These are phyloP conservation scores for Formica aserva DNA, from an alignment of 2,888 invertebrate genomes.

Conservation along the genomic window DNA sequence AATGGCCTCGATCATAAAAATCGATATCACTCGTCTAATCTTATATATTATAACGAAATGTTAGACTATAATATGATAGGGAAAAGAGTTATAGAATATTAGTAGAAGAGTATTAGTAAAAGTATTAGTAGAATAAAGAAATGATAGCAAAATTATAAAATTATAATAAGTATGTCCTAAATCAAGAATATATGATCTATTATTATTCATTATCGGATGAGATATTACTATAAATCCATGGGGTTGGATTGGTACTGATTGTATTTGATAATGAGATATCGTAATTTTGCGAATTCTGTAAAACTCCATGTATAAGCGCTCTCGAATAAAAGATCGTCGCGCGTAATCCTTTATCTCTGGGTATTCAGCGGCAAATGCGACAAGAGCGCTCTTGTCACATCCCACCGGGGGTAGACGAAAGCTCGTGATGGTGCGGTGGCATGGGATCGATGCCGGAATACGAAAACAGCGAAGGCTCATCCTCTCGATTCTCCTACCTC, in stretches of 20 bases:
- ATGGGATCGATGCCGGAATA: slow-evolving; percentile 74
- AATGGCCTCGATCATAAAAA: slow-evolving; percentile 46
- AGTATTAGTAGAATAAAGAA: not conserved
- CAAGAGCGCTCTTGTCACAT: slow-evolving; percentile 56
- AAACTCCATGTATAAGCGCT: slow-evolving; percentile 40
- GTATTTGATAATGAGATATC: slow-evolving; percentile 12
- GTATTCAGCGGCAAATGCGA: slow-evolving; percentile 43
- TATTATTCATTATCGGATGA: not conserved
- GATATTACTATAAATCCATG: not conserved
- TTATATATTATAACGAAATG: slow-evolving; percentile 34
- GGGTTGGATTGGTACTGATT: slow-evolving; percentile 6
- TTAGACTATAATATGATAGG: not conserved
- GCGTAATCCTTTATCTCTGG: slow-evolving; percentile 64
- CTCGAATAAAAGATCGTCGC: slow-evolving; percentile 54
- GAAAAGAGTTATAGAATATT: not conserved
- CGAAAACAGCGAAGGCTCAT: slow-evolving; percentile 71
- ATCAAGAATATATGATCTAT: not conserved
- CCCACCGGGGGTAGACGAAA: slow-evolving; percentile 26
- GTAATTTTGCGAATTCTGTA: slow-evolving; percentile 44
- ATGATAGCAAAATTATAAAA: not conserved
- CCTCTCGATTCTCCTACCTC: slow-evolving; percentile 45
- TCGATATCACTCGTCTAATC: slow-evolving; percentile 62
- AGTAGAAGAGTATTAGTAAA: not conserved
- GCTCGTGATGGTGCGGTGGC: slow-evolving; percentile 48
- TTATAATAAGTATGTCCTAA: not conserved